A percentile compares a stretch with the other conserved stretches of the same genome.
phyloP scores from a whole-genome alignment of 92 coral and sea anemone species.

The Isaurus tuberculatus region DNA sequence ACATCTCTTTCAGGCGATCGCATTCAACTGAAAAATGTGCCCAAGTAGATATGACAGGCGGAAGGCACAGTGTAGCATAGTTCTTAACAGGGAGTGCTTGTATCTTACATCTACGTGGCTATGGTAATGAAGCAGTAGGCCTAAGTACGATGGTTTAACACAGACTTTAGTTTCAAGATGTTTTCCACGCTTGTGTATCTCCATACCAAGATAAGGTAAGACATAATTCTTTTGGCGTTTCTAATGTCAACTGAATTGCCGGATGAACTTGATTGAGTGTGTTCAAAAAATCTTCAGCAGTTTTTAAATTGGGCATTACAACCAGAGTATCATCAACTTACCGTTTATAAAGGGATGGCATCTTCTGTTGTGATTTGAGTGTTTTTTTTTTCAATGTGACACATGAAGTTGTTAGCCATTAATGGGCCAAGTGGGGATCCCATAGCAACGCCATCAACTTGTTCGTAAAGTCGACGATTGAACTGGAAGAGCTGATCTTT shows the following conservation, averaged over 20 bases:
- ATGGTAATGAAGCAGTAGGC: background rate
- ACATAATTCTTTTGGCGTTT: constrained; percentile 2
- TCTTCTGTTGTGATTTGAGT: background rate
- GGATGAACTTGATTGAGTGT: background rate
- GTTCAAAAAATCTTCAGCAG: background rate
- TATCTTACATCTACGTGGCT: constrained; percentile 17
- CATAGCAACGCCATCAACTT: background rate
- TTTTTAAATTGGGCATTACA: background rate
- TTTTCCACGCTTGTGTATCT: background rate
- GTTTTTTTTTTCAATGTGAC: background rate
- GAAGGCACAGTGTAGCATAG: background rate
- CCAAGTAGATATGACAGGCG: background rate
- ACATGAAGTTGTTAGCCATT: background rate
- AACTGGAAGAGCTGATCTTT: background rate
- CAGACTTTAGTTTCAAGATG: constrained; percentile 6
- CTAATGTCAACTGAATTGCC: background rate
- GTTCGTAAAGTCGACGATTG: background rate
- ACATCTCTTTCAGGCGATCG: constrained; percentile 7
- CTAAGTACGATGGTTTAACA: constrained; percentile 5
- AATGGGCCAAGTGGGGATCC: background rate
- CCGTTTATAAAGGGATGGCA: background rate
- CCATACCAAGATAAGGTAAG: constrained; percentile 5
- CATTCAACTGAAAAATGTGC: background rate
- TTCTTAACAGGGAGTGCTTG: constrained; percentile 13
- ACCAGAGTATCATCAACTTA: background rate